Conservation (phyloP, 2,888 invertebrate genomes). For the Nemurella pictetii region DNA sequence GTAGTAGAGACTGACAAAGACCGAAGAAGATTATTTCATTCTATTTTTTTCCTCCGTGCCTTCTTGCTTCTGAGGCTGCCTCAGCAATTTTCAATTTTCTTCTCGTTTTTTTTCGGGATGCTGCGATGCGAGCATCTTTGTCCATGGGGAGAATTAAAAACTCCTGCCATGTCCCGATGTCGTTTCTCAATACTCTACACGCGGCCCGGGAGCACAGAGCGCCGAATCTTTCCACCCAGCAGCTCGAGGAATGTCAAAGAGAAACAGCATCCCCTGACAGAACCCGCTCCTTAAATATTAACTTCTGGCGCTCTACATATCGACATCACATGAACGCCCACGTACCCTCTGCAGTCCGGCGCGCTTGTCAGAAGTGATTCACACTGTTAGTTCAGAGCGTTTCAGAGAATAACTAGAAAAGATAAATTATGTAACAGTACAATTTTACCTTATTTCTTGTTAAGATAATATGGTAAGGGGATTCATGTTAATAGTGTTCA, state of each 20-base stretch:
- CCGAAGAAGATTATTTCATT: slow-evolving; percentile 36
- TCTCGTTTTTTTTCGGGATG: slow-evolving; percentile 19
- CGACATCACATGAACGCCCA: background rate
- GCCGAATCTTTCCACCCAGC: slow-evolving; percentile 5
- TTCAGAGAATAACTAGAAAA: no score
- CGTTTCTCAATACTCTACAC: slow-evolving; percentile 37
- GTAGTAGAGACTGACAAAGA: slow-evolving; percentile 17
- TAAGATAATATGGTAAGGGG: no score
- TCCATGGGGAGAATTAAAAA: slow-evolving; percentile 43
- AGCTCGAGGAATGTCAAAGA: slow-evolving; percentile 36
- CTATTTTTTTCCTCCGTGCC: slow-evolving; percentile 29
- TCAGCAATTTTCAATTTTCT: slow-evolving; percentile 43
- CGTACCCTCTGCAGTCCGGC: background rate
- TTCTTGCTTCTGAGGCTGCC: slow-evolving; percentile 40
- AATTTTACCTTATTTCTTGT: no score
- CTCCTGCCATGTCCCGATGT: slow-evolving; percentile 41
- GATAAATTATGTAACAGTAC: no score
- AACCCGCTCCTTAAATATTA: background rate
- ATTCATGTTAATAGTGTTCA: no score
- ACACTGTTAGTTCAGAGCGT: no score
- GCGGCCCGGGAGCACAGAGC: slow-evolving; percentile 14
- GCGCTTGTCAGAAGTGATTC: no score
- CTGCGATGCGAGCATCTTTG: slow-evolving; percentile 32
- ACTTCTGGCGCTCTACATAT: background rate
- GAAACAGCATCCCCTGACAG: slow-evolving; percentile 6